Conservation (phyloP, 2,113 vertebrate genomes). For the Eudyptes chrysolophus region DNA sequence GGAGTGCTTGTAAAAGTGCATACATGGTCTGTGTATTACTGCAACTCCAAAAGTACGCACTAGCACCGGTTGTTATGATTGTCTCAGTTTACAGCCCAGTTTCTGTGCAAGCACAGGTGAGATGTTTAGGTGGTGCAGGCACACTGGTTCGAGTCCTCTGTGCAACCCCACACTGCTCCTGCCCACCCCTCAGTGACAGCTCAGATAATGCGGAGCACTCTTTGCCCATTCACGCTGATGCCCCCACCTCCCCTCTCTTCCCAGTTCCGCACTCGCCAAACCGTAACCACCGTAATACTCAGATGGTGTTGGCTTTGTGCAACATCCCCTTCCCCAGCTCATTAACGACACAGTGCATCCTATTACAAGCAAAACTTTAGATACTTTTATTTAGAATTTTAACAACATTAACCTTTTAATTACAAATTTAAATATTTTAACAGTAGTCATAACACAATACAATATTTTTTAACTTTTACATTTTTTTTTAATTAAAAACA, state of each 20-base stretch:
- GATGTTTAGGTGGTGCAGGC: background rate
- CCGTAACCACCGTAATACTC: background rate
- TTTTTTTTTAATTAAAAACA: constrained; percentile 59
- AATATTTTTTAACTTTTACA: constrained; percentile 66
- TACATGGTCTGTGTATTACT: background rate
- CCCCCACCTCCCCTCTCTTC: background rate
- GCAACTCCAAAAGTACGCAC: background rate
- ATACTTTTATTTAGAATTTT: constrained; percentile 73
- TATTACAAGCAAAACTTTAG: constrained; percentile 71
- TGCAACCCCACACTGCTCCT: background rate
- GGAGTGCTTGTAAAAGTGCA: background rate
- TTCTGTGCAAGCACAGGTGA: background rate
- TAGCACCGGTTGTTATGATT: background rate
- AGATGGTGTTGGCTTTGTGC: background rate
- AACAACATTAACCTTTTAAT: constrained; percentile 70
- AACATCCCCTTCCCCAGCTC: constrained; percentile 47
- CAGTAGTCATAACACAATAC: constrained; percentile 69
- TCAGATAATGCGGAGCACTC: background rate
- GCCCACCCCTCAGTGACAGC: background rate
- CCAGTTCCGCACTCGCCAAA: background rate
- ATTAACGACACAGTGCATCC: constrained; percentile 66
- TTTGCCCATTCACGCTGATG: background rate
- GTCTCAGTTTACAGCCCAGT: background rate
- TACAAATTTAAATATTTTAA: constrained; percentile 73
- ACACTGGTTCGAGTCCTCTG: background rate